Evolutionary conservation across 2,113 vertebrate genomes (phyloP).

Genomic region (Lethenteron camtschaticum): DNA sequence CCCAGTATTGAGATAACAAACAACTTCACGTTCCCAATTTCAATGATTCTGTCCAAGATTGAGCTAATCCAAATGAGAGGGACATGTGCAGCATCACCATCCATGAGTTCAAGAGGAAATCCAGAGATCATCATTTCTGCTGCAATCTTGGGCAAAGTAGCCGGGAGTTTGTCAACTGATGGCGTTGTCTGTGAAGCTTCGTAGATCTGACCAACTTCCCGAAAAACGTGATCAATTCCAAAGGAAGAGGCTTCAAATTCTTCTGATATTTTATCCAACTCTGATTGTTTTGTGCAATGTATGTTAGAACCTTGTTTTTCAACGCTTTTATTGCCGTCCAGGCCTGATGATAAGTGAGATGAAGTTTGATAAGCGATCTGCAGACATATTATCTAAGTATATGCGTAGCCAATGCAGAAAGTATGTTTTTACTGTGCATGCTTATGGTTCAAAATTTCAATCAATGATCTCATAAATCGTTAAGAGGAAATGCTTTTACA

Average conservation of each 20-base stretch:
- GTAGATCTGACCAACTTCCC: constrained; percentile 43
- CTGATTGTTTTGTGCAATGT: not conserved
- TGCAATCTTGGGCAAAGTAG: constrained; percentile 15
- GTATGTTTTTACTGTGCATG: not conserved
- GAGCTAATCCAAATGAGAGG: constrained; percentile 33
- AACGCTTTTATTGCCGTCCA: not conserved
- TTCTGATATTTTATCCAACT: not conserved
- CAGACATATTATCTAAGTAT: not conserved
- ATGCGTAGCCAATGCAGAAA: not conserved
- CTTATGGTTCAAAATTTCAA: too few relatives aligned
- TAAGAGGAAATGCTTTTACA: too few relatives aligned
- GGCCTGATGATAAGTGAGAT: constrained; percentile 2
- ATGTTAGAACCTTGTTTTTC: not conserved
- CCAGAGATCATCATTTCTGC: constrained; percentile 27
- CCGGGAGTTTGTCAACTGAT: constrained; percentile 5
- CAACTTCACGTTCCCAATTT: constrained; percentile 14
- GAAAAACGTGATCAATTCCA: constrained; percentile 34
- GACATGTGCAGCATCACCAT: constrained; percentile 32
- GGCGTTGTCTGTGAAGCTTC: constrained; percentile 21
- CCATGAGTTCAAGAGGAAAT: constrained; percentile 36
- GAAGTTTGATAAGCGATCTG: constrained; percentile 6
- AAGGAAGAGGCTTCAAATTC: constrained; percentile 21
- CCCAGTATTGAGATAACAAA: constrained; percentile 31
- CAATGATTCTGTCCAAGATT: constrained; percentile 11
- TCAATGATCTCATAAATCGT: too few relatives aligned